Base-by-base conservation (phyloP, 2,113 vertebrate genomes). In the Microcebus jonahi region DNA sequence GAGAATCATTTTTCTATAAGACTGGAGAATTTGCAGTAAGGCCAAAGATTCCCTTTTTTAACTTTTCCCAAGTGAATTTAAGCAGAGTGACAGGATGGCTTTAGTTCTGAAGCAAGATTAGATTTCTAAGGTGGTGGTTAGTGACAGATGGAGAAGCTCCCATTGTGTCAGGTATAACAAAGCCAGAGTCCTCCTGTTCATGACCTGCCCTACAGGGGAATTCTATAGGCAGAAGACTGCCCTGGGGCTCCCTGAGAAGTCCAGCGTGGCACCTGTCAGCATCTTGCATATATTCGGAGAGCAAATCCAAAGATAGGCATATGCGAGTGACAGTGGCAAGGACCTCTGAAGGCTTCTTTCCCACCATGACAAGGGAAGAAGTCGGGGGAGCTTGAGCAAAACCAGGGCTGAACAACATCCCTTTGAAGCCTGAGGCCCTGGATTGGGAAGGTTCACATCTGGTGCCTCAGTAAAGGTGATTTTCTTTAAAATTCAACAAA, bases 1-100 rank as follows among this genome's bases (percentile, higher is more conserved):
- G 42, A 14, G 65, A 68, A 63, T 88, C 65, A 11, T 90, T 94
- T 80, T 86, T 77, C 76, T 65, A 0, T 94, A 25, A 93, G 77
- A 83, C 42, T 79, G 61, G 67, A 93, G 88, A 79, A 95, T 96
- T 97, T 59, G 48, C 59, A 34, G 23, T 29, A 88, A 96, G 71
- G 70, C 71, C 76, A 94, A 68, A 85, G 55, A 67, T 90, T 61
- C 34, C 18, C 82, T 85, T 88, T 85, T 57, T 57, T 27, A 70
- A 94, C 39, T 92, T 93, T 86, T 42, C 86, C 86, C 82, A 73
- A 42, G 88, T 0, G 36, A 86, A 63, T 89, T 86, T 67, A 63
- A 94, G 61, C 18, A 10, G 53, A 88, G 31, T 71, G 82, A 90
- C 53, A 84, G 61, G 65, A 80, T 57, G 18, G 36, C 29, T 68